Conservation (phyloP, 2,888 invertebrate species). For the Gasteruption jaculator region DNA sequence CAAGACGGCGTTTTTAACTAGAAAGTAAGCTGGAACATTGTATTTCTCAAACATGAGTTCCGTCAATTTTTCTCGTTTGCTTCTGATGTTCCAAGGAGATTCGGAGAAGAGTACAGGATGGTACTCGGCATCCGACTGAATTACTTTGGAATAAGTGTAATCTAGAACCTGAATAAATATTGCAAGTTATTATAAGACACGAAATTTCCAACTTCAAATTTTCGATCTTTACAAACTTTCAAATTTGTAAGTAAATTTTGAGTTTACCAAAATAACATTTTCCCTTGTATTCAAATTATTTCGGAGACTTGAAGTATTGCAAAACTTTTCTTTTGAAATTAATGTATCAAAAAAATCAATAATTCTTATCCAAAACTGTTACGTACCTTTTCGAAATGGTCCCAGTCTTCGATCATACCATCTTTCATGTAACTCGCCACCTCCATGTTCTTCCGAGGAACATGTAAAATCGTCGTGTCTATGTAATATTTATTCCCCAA, state of each 20-base stretch:
- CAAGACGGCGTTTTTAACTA: constrained; percentile 96
- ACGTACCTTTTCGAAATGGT: constrained; percentile 88
- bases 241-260: constrained; percentile 3
- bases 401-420: constrained; percentile 99
- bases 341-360: background rate
- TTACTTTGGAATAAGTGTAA: constrained; percentile 88
- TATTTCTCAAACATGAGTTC: constrained; percentile 99
- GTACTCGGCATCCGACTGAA: constrained; percentile 90
- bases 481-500: constrained; percentile 74
- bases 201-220: background rate
- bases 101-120: constrained; percentile 98
- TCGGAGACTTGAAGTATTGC: no score
- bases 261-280: background rate
- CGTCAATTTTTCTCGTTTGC: constrained; percentile 90
- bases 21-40: constrained; percentile 95
- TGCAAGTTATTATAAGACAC: background rate
- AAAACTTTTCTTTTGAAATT: background rate
- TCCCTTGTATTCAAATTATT: no score
- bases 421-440: constrained; percentile 92
- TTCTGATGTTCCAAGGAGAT: constrained; percentile 91
- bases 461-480: constrained; percentile 89
- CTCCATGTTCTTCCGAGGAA: constrained; percentile 86
- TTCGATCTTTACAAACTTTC: background rate
- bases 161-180: constrained; percentile 58
- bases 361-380: background rate